Evolutionary conservation across 2,888 invertebrate species (phyloP).

Genomic region (Stenchaetothrips biformis): DNA sequence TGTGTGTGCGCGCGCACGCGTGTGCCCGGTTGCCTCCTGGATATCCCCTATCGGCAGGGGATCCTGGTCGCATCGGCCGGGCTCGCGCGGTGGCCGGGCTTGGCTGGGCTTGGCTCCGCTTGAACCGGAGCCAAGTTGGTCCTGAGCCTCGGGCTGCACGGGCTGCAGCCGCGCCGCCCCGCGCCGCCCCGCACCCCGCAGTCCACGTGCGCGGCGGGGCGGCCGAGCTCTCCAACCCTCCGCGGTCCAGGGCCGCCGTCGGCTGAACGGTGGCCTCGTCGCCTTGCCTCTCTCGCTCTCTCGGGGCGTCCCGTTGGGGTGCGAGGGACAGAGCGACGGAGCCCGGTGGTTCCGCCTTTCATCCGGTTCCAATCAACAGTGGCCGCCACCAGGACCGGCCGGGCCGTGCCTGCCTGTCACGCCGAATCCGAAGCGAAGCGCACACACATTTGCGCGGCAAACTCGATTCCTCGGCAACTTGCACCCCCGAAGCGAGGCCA

Average conservation of each 20-base stretch:
- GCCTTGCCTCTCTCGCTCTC: no score
- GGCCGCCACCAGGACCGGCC: background rate
- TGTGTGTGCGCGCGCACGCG: background rate
- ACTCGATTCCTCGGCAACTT: background rate
- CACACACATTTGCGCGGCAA: background rate
- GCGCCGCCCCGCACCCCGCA: background rate
- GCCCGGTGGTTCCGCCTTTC: background rate
- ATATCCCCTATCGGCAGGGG: no score
- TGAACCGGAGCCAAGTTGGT: background rate
- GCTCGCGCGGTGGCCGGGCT: background rate
- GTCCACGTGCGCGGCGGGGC: background rate
- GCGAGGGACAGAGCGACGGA: no score
- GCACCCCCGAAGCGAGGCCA: background rate
- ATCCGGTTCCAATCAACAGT: slow-evolving; percentile 6
- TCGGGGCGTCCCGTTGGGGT: no score
- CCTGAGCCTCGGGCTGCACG: background rate
- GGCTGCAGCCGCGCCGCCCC: background rate
- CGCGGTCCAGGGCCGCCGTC: background rate
- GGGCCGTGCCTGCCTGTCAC: background rate
- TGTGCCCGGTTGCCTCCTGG: background rate
- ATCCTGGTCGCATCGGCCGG: no score
- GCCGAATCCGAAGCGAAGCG: no score
- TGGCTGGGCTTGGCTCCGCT: background rate
- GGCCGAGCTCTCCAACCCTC: background rate
- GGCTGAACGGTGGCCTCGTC: no score